A percentile compares a stretch with the other conserved stretches of the same genome.
Evolutionary conservation across 2,797 vertebrate species (phyloP).

Genomic region (Alfaro cultratus): DNA sequence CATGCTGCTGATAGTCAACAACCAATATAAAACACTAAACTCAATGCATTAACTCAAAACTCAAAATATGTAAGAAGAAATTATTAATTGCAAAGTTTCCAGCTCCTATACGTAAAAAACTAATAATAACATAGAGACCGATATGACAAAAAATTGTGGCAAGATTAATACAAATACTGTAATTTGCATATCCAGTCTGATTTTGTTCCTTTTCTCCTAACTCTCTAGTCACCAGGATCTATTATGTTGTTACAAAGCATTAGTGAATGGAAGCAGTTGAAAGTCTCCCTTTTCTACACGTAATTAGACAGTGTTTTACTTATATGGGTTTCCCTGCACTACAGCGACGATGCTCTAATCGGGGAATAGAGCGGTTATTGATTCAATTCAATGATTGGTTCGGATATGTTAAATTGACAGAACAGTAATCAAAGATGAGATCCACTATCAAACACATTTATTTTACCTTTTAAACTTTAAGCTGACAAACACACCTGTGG

Average conservation of each 20-base stretch:
- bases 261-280: not conserved
- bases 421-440: too few relatives aligned
- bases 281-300: not conserved
- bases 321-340: not conserved
- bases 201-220: not conserved
- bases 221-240: not conserved
- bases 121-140: not conserved
- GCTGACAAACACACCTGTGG: not conserved
- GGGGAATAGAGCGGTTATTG: too few relatives aligned
- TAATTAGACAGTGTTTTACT: not conserved
- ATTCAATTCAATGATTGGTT: too few relatives aligned
- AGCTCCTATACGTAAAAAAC: not conserved
- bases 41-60: not conserved
- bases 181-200: not conserved
- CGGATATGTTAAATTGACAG: too few relatives aligned
- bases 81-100: not conserved
- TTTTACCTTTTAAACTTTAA: not conserved
- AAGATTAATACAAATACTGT: not conserved
- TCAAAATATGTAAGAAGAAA: not conserved
- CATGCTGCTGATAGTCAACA: not conserved
- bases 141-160: not conserved
- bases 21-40: not conserved
- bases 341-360: not conserved
- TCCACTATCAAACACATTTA: not conserved
- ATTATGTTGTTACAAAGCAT: not conserved